Percentiles rank a stretch among this genome's conserved stretches.
phyloP scores from a whole-genome alignment of 2,797 vertebrate species.

The Leptodactylus fallax region DNA sequence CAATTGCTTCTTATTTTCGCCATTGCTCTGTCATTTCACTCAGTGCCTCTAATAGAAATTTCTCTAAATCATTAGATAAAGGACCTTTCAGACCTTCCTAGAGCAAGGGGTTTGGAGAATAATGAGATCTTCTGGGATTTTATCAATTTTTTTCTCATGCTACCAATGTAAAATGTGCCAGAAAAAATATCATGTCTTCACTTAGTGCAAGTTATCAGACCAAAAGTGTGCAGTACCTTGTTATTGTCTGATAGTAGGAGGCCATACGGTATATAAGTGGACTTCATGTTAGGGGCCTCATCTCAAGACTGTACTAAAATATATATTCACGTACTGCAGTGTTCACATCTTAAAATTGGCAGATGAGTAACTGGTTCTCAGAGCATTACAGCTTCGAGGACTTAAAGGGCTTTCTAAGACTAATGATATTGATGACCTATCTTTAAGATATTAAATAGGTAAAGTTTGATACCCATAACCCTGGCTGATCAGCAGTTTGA shows the following conservation, averaged over 20 bases:
- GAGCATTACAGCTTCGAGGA: too few species aligned
- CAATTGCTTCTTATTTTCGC: conserved; percentile 23
- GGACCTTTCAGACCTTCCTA: conserved; percentile 81
- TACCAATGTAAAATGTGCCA: conserved; percentile 79
- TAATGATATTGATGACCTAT: too few species aligned
- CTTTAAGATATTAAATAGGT: too few species aligned
- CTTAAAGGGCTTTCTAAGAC: too few species aligned
- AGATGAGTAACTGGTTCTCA: too few species aligned
- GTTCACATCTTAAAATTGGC: too few species aligned
- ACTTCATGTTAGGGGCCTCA: neutral
- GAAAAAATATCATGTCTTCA: neutral
- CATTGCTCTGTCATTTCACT: conserved; percentile 53
- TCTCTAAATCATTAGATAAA: conserved; percentile 90
- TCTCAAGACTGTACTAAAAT: neutral
- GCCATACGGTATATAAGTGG: neutral
- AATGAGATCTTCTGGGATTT: conserved; percentile 96
- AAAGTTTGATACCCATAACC: too few species aligned
- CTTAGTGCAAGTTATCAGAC: neutral
- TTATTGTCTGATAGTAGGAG: neutral
- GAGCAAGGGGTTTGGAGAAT: conserved; percentile 76
- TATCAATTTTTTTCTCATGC: conserved; percentile 82
- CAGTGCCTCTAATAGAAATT: conserved; percentile 91
- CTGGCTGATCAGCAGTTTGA: too few species aligned
- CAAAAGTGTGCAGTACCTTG: neutral
- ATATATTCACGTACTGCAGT: too few species aligned